These are phyloP conservation scores for Melopsittacus undulatus DNA, from an alignment of 2,797 vertebrate species.

Conservation along the genomic window DNA sequence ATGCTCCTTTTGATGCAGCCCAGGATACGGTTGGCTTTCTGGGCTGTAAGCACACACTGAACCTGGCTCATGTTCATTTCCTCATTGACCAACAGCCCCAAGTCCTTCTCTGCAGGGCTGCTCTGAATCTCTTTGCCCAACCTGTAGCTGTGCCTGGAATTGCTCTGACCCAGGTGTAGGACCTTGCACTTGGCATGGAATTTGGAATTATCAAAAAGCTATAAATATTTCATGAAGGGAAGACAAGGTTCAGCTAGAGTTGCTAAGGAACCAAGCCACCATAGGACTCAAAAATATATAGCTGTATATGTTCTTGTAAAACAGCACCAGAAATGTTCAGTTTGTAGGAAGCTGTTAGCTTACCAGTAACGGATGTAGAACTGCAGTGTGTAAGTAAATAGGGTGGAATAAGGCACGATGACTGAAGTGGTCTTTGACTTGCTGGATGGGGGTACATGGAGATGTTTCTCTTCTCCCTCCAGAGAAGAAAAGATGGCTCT, in stretches of 20 bases:
- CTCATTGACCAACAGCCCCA: too few species aligned
- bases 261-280: neutral
- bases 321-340: fast-evolving
- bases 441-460: neutral
- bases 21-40: too few species aligned
- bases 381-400: neutral
- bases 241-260: neutral
- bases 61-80: too few species aligned
- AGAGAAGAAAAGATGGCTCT: neutral
- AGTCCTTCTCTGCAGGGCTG: too few species aligned
- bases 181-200: too few species aligned
- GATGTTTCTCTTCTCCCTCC: neutral
- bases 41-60: too few species aligned
- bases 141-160: too few species aligned
- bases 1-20: too few species aligned
- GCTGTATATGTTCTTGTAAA: neutral
- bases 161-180: too few species aligned
- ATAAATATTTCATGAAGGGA: slow-evolving; percentile 19
- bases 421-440: neutral
- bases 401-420: neutral
- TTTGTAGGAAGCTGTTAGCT: neutral
- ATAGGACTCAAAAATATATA: neutral
- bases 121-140: too few species aligned
- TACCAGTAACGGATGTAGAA: neutral
- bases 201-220: neutral